A percentile compares a stretch with the other conserved stretches of the same genome.
phyloP scores from a whole-genome alignment of 1,140 invertebrate species.

The Bombus picipes region DNA sequence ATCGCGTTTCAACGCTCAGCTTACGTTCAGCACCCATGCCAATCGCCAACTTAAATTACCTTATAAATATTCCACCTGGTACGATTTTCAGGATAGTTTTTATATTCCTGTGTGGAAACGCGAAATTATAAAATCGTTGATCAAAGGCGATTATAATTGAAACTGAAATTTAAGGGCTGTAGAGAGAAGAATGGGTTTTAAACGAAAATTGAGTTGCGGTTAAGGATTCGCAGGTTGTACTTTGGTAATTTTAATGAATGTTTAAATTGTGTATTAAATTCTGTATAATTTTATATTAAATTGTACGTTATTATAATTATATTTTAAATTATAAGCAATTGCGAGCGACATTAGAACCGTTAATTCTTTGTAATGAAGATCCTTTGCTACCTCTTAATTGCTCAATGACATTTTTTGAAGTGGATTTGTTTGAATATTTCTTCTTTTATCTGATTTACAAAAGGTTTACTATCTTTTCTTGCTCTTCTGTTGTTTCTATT shows the following conservation, averaged over 20 bases:
- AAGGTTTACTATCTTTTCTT: neutral
- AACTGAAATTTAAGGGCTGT: neutral
- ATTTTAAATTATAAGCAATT: too few relatives aligned
- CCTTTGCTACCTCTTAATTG: too few relatives aligned
- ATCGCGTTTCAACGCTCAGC: conserved; percentile 5
- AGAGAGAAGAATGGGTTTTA: neutral
- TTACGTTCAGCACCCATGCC: neutral
- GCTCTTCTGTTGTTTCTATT: neutral
- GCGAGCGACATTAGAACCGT: too few relatives aligned
- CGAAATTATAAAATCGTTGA: neutral
- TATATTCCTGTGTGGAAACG: neutral
- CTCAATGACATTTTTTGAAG: too few relatives aligned
- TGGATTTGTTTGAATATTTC: too few relatives aligned
- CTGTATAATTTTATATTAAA: too few relatives aligned
- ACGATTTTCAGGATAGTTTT: neutral
- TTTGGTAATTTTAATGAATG: too few relatives aligned
- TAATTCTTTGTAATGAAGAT: too few relatives aligned
- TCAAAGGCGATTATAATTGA: neutral
- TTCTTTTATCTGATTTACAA: too few relatives aligned
- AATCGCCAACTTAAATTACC: conserved; percentile 31
- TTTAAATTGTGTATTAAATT: too few relatives aligned
- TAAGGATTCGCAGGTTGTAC: too few relatives aligned
- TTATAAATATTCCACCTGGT: conserved; percentile 9
- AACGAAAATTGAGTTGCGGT: neutral
- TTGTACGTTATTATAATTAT: too few relatives aligned